phyloP scores from a whole-genome alignment of 1,140 invertebrate genomes.

The Meloidogyne exigua region DNA sequence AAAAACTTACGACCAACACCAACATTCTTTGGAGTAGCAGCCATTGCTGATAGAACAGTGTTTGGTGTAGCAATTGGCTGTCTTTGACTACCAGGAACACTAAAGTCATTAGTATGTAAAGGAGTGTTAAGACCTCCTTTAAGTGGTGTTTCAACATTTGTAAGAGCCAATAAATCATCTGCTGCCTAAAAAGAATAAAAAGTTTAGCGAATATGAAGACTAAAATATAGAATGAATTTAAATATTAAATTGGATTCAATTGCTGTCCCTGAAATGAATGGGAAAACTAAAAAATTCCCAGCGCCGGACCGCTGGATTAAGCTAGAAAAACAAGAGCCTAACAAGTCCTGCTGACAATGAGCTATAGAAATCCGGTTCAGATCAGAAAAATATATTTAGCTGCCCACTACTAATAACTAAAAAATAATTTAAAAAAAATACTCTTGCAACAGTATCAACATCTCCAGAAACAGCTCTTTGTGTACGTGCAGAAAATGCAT shows the following conservation, averaged over 20 bases:
- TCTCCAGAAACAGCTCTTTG: conserved; percentile 78
- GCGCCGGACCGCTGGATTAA: too few species aligned
- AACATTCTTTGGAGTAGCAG: conserved; percentile 70
- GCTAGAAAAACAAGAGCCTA: too few species aligned
- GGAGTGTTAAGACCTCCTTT: conserved; percentile 92
- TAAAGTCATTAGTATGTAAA: conserved; percentile 82
- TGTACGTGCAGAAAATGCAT: conserved; percentile 73
- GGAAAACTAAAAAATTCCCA: too few species aligned
- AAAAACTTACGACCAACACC: conserved; percentile 16
- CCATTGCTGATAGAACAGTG: conserved; percentile 88
- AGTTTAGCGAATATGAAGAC: too few species aligned
- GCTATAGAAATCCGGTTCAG: too few species aligned
- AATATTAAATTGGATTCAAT: too few species aligned
- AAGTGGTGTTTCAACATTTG: conserved; percentile 92
- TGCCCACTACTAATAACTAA: too few species aligned
- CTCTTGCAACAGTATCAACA: conserved; percentile 71
- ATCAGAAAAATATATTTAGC: too few species aligned
- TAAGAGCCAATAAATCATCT: conserved; percentile 95
- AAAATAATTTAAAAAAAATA: conserved; percentile 51
- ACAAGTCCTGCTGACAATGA: too few species aligned
- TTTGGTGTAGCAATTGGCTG: conserved; percentile 83
- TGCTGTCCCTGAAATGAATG: too few species aligned
- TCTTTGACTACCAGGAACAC: conserved; percentile 70
- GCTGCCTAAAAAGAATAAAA: conserved; percentile 73
- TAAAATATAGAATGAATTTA: too few species aligned